These are phyloP conservation scores for Chiloscyllium plagiosum DNA, from an alignment of 2,113 vertebrate genomes.

Conservation along the genomic window DNA sequence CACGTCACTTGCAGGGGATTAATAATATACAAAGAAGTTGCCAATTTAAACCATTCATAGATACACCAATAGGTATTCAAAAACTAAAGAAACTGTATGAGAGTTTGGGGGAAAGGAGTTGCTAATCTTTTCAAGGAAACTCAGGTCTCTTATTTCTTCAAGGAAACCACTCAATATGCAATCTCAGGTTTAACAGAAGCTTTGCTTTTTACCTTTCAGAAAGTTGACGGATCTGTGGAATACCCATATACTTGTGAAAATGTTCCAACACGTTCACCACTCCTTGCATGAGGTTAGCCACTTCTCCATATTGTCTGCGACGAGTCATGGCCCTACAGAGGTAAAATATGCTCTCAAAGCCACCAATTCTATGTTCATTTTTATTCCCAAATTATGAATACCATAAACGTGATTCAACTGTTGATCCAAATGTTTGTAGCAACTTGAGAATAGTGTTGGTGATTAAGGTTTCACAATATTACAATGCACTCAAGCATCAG, in stretches of 20 bases:
- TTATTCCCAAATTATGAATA: not conserved
- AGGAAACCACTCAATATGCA: not conserved
- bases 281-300: constrained; percentile 92
- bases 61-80: not conserved
- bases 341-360: not conserved
- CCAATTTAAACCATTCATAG: not conserved
- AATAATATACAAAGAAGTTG: not conserved
- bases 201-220: constrained; percentile 76
- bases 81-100: not conserved
- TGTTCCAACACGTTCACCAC: constrained; percentile 96
- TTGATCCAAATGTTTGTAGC: not conserved
- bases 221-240: constrained; percentile 95
- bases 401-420: not conserved
- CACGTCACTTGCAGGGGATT: not conserved
- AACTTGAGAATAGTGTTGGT: not conserved
- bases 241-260: constrained; percentile 96
- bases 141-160: not conserved
- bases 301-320: constrained; percentile 90
- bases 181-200: not conserved
- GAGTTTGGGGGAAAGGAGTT: not conserved
- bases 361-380: not conserved
- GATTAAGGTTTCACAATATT: not conserved
- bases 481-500: not conserved
- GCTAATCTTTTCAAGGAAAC: not conserved
- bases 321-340: constrained; percentile 86